Conservation (phyloP, 2,113 vertebrate genomes). For the Microtus montanus region DNA sequence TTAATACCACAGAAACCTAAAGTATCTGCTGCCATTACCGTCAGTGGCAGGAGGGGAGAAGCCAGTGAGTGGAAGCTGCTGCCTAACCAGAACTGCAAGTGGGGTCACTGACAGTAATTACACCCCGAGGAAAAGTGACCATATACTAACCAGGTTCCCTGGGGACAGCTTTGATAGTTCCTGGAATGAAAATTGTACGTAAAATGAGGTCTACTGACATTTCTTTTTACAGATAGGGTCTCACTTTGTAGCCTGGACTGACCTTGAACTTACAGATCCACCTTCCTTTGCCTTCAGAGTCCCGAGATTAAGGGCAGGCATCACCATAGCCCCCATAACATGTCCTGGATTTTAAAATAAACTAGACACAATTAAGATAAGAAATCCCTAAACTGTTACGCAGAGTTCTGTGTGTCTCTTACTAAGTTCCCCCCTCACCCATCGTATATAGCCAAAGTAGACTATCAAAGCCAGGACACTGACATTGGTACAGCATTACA, state of each 20-base stretch:
- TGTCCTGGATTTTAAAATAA: background rate
- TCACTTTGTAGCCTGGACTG: background rate
- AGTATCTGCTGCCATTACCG: background rate
- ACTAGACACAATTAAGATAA: constrained; percentile 14
- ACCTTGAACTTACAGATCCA: background rate
- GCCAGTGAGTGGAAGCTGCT: background rate
- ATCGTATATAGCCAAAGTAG: background rate
- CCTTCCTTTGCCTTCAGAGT: background rate
- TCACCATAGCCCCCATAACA: background rate
- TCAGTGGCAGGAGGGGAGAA: background rate
- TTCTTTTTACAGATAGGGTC: background rate
- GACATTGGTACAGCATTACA: background rate
- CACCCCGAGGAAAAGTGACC: background rate
- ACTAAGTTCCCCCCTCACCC: background rate
- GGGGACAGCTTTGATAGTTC: background rate
- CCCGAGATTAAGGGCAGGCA: background rate
- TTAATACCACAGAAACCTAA: constrained; percentile 32
- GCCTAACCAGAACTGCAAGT: background rate
- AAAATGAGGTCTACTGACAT: background rate
- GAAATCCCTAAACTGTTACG: background rate
- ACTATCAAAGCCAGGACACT: background rate
- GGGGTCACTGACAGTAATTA: background rate
- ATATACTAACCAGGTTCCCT: background rate
- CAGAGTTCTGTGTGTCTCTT: background rate
- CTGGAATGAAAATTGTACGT: background rate